Percentiles rank a stretch among this genome's conserved stretches.
phyloP scores from a whole-genome alignment of 2,888 invertebrate species.

The Scrobipalpa atriplicella region DNA sequence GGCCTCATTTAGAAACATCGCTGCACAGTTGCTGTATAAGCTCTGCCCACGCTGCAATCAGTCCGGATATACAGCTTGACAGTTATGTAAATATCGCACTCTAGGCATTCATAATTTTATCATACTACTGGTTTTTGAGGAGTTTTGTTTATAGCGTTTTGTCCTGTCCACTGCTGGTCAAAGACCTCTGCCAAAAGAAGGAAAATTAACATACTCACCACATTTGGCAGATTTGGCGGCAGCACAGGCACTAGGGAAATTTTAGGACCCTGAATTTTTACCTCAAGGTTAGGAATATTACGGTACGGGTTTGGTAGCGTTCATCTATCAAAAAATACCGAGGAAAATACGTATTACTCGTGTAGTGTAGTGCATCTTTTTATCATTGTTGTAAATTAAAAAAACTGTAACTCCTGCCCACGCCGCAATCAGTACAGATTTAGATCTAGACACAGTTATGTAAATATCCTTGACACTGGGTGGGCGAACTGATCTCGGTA shows the following conservation, averaged over 20 bases:
- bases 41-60: constrained; percentile 37
- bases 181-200: no score
- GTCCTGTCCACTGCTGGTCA: no score
- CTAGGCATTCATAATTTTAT: not conserved
- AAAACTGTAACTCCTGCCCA: not conserved
- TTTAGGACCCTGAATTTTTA: no score
- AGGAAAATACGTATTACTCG: not conserved
- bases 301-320: no score
- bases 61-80: constrained; percentile 56
- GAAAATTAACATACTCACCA: no score
- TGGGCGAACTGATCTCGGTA: not conserved
- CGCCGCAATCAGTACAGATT: not conserved
- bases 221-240: no score
- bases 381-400: not conserved
- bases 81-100: constrained; percentile 18
- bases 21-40: constrained; percentile 26
- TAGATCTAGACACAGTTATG: constrained; percentile 1
- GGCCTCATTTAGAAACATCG: not conserved
- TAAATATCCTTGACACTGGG: not conserved
- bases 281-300: no score
- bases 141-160: not conserved
- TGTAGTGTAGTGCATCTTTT: not conserved
- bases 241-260: no score
- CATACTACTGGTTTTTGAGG: not conserved
- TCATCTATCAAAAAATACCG: no score